Conservation (phyloP, 2,888 invertebrate species). For the Ophion slaviceki region DNA sequence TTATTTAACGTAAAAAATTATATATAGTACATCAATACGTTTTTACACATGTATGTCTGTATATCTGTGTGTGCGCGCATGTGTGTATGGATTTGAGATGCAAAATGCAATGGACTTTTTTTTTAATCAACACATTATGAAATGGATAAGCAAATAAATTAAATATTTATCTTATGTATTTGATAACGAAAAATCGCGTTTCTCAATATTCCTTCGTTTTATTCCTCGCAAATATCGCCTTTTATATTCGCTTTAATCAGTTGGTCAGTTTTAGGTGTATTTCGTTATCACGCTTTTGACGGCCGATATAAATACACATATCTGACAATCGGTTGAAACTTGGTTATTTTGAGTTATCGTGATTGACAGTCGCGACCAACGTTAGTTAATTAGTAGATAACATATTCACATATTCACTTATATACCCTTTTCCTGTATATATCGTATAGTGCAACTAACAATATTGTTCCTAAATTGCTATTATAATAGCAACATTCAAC, state of each 20-base stretch:
- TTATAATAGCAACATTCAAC: too few relatives aligned
- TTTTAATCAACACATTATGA: neutral
- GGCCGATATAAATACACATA: neutral
- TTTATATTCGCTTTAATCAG: neutral
- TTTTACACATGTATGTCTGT: too few relatives aligned
- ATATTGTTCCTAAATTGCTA: too few relatives aligned
- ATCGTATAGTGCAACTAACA: neutral
- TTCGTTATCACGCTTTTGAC: neutral
- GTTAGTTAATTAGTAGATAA: neutral
- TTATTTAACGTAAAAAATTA: too few relatives aligned
- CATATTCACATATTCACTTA: neutral
- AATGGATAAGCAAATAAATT: neutral
- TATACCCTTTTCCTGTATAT: neutral
- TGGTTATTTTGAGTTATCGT: neutral
- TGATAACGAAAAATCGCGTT: neutral
- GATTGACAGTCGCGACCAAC: neutral
- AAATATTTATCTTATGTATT: neutral
- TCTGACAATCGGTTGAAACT: neutral
- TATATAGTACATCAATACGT: too few relatives aligned
- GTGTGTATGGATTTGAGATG: neutral
- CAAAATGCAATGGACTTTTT: neutral
- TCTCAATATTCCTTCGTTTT: neutral
- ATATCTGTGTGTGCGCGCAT: too few relatives aligned
- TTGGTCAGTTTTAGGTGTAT: neutral
- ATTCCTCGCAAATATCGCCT: neutral